phyloP scores from a whole-genome alignment of 2,113 vertebrate genomes.

The Rhinichthys klamathensis region DNA sequence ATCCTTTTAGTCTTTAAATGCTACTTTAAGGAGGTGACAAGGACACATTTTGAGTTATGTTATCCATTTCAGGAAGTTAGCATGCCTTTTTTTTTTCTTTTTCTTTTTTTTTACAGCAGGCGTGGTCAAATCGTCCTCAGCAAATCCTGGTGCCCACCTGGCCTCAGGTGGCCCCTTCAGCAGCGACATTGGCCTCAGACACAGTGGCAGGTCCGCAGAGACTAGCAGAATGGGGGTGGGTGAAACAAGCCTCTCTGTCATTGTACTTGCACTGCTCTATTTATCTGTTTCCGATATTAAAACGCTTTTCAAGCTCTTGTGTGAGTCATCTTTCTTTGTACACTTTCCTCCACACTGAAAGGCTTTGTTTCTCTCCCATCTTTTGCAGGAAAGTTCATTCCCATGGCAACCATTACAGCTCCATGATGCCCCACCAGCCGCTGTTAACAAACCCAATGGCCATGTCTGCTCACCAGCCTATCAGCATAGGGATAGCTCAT shows the following conservation, averaged over 20 bases:
- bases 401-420: conserved; percentile 92
- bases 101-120: conserved; percentile 69
- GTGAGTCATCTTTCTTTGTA: conserved; percentile 34
- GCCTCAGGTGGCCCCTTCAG: conserved; percentile 88
- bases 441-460: conserved; percentile 96
- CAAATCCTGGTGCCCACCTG: conserved; percentile 94
- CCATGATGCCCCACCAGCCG: conserved; percentile 91
- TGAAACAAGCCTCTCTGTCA: neutral
- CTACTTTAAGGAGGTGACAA: neutral
- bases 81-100: neutral
- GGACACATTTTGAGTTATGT: neutral
- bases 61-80: neutral
- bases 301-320: conserved; percentile 31
- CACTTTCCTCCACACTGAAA: conserved; percentile 55
- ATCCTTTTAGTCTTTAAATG: no score
- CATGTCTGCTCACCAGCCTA: conserved; percentile 93
- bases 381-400: conserved; percentile 89
- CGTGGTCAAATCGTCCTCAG: conserved; percentile 91
- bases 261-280: neutral
- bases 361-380: conserved; percentile 6
- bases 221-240: conserved; percentile 96
- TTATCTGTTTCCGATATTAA: conserved; percentile 4
- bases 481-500: conserved; percentile 97
- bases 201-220: conserved; percentile 90
- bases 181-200: conserved; percentile 86